phyloP scores from a whole-genome alignment of 35 echinoderm and acorn worm genomes.

The Chiridota heheva region DNA sequence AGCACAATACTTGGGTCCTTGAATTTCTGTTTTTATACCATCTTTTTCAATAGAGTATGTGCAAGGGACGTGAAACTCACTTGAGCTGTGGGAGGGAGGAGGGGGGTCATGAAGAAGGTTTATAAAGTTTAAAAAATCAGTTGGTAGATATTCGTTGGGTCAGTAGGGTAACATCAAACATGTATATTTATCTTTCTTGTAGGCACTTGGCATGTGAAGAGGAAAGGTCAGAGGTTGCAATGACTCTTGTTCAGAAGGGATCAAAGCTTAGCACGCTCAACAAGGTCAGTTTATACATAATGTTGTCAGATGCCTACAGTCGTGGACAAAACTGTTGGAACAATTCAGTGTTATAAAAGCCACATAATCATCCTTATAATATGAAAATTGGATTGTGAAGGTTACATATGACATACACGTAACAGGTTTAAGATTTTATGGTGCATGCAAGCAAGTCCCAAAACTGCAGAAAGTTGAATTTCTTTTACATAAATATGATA shows the following conservation, averaged over 20 bases:
- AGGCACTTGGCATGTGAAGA: slow-evolving; percentile 97
- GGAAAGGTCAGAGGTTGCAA: slow-evolving; percentile 68
- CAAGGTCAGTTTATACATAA: slow-evolving; percentile 45
- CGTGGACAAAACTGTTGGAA: too few species aligned
- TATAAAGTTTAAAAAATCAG: neutral
- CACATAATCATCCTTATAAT: too few species aligned
- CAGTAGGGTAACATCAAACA: neutral
- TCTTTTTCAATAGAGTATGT: neutral
- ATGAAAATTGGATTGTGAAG: neutral
- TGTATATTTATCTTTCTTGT: slow-evolving; percentile 7
- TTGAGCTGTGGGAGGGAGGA: neutral
- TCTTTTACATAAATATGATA: too few species aligned
- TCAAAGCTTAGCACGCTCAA: slow-evolving; percentile 61
- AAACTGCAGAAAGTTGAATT: too few species aligned
- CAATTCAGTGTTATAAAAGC: too few species aligned
- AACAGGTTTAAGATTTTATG: too few species aligned
- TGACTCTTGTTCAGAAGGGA: slow-evolving; percentile 57
- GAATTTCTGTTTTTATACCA: neutral
- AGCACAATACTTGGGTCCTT: neutral
- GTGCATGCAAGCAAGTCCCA: too few species aligned
- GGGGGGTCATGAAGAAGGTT: neutral
- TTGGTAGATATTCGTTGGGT: neutral
- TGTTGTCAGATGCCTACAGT: neutral
- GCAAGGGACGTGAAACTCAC: neutral
- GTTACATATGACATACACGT: too few species aligned